phyloP scores from a whole-genome alignment of 2,888 invertebrate species.

The Eupithecia subfuscata region DNA sequence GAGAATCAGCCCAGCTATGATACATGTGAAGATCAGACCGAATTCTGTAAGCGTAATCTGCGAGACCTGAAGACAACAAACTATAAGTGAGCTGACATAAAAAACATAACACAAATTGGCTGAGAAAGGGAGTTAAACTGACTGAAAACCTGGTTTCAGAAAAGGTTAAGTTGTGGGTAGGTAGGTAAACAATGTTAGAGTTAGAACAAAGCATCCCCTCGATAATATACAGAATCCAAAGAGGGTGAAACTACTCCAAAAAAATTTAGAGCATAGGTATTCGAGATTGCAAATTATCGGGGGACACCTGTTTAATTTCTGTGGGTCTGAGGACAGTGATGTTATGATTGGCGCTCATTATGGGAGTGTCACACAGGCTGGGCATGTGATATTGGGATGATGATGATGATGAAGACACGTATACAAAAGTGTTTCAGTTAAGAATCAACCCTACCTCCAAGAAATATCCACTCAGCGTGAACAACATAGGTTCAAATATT shows the following conservation, averaged over 20 bases:
- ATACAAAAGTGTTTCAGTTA: neutral
- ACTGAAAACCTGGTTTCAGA: too few relatives aligned
- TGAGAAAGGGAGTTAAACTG: too few relatives aligned
- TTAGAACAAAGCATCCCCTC: too few relatives aligned
- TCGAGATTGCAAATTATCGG: neutral
- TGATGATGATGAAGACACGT: neutral
- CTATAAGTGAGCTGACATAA: neutral
- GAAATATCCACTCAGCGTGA: conserved; percentile 76
- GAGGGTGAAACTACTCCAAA: too few relatives aligned
- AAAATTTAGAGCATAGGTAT: neutral
- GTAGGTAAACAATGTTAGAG: too few relatives aligned
- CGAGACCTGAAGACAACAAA: conserved; percentile 58
- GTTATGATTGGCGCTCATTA: neutral
- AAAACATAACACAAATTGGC: neutral
- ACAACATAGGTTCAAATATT: conserved; percentile 77
- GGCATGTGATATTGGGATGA: too few relatives aligned
- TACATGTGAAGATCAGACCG: conserved; percentile 67
- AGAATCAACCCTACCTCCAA: conserved; percentile 61
- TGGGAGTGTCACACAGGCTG: neutral
- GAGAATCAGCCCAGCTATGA: conserved; percentile 66
- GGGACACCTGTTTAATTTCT: neutral
- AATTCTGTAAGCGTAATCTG: conserved; percentile 64
- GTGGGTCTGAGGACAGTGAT: neutral
- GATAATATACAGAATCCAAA: too few relatives aligned
- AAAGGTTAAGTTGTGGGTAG: too few relatives aligned